Base-by-base conservation (phyloP, 2,113 vertebrate species). In the Sinosuthora webbiana region DNA sequence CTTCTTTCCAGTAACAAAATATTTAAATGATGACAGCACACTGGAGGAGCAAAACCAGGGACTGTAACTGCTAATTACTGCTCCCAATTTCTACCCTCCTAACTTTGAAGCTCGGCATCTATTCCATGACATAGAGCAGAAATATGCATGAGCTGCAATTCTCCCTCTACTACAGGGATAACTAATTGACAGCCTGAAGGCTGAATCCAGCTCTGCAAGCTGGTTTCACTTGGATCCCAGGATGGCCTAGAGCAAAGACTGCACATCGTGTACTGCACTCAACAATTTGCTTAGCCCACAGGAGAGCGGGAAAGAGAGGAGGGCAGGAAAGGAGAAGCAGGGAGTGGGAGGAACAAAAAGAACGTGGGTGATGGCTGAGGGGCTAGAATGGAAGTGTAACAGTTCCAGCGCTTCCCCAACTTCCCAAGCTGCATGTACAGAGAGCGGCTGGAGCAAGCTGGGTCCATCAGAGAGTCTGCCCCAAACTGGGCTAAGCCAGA, bases 151-250 rank as follows among this genome's bases (percentile, higher is more conserved):
- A 92, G 49, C 18, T 87, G 83, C 3, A 8, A 83, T 65, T 88
- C 73, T 68, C 39, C 47, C 64, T 83, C 76, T 55, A 35, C 19
- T 89, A 86, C 25, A 31, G 71, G 56, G 68, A 56, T 80, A 95
- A 89, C 55, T 92, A 96, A 93, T 59, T 89, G 89, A 70, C 76
- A 93, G 80, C 90, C 90, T 41, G 42, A 77, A 94, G 90, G 88
- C 64, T 70, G 64, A 78, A 90, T 31, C 80, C 39, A 67, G 19
- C 47, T 59, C 73, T 10, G 0, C 45, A 67, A 59, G 79, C 83
- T 3, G 11, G 59, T 70, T 80, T 89, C 18, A 63, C 64, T 75
- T 44, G 68, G 56, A 71, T 94, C 21, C 71, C 76, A 74, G 0
- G 0, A 63, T 41, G 63, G 83, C 93, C 91, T 81, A 69, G 19